Evolutionary conservation across 2,888 invertebrate species (phyloP).

Genomic region (Nephrotoma appendiculata): DNA sequence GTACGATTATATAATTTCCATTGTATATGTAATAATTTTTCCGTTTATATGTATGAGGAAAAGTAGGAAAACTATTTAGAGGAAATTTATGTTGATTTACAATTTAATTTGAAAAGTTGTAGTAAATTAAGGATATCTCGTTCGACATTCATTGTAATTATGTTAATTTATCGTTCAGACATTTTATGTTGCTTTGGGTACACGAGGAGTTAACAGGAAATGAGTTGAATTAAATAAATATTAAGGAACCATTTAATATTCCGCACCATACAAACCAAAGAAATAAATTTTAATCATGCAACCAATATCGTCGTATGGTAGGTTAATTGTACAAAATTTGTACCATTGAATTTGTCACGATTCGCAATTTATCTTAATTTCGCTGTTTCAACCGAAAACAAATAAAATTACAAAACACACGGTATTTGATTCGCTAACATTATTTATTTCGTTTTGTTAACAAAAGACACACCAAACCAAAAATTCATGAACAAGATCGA

Average conservation of each 20-base stretch:
- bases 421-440: neutral
- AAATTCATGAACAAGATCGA: neutral
- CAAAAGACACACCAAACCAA: neutral
- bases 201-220: neutral
- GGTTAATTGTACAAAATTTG: neutral
- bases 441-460: neutral
- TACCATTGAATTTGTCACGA: neutral
- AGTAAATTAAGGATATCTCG: neutral
- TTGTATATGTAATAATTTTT: neutral
- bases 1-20: neutral
- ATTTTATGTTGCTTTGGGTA: neutral
- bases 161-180: neutral
- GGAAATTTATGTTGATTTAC: neutral
- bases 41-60: neutral
- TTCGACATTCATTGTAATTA: neutral
- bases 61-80: neutral
- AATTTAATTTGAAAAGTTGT: neutral
- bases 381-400: neutral
- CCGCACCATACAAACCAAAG: neutral
- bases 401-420: neutral
- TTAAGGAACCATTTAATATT: neutral
- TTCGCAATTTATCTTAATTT: neutral
- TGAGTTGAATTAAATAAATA: neutral
- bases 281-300: neutral
- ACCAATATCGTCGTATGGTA: neutral